Evolutionary conservation across 2,113 vertebrate species (phyloP), one percentile per base, ranked within the genome.

Genomic region (Albula glossodonta): DNA sequence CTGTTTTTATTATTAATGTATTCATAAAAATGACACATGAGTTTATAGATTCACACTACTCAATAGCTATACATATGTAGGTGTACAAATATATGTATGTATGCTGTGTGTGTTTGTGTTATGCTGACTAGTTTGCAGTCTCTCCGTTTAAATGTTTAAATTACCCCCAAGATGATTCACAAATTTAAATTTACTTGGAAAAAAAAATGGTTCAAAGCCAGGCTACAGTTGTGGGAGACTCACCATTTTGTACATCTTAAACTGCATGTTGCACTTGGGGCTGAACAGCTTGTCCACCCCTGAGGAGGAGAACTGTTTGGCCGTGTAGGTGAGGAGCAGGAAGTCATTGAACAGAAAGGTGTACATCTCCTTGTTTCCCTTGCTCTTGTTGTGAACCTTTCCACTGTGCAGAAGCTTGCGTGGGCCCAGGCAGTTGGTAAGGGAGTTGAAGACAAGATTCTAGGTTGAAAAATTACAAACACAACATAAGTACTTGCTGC

Each of bases 301-400:
- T 0, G 97, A 97, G 13, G 97, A 97, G 5, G 96, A 95, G 57
- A 99, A 98, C 93, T 98, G 98, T 87, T 97, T 98, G 12, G 95
- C 93, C 66, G 96, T 91, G 90, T 97, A 96, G 81, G 98, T 99
- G 81, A 99, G 95, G 15, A 99, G 97, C 84, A 99, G 95, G 91
- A 99, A 98, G 95, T 99, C 98, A 0, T 95, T 99, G 92, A 99
- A 99, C 83, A 99, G 97, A 90, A 99, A 99, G 7, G 95, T 97
- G 0, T 96, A 97, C 6, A 99, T 95, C 85, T 99, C 98, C 93
- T 99, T 99, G 80, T 92, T 98, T 95, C 98, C 99, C 94, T 99
- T 99, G 51, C 92, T 95, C 91, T 99, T 99, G 93, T 96, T 96
- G 51, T 99, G 86, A n/a, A 74, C 6, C 87, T 98, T 99, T 5